phyloP scores from a whole-genome alignment of 1,140 invertebrate species.

The Drosophila teissieri region DNA sequence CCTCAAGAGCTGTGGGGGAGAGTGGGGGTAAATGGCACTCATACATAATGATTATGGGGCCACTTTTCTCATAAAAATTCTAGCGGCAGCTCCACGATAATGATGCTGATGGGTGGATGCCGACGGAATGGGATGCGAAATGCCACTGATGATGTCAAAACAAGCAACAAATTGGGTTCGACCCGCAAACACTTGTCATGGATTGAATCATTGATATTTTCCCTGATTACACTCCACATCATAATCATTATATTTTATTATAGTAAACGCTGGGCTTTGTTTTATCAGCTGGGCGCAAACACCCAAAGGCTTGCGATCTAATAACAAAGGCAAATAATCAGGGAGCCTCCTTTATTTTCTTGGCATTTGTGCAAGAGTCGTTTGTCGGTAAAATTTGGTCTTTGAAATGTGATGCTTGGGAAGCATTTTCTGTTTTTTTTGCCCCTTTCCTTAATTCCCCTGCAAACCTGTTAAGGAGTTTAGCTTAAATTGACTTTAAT shows the following conservation, averaged over 20 bases:
- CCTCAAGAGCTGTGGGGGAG: slow-evolving; percentile 10
- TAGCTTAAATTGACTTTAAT: slow-evolving; percentile 44
- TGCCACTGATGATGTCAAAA: slow-evolving; percentile 71
- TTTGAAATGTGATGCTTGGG: slow-evolving; percentile 32
- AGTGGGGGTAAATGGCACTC: slow-evolving; percentile 58
- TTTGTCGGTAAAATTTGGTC: neutral
- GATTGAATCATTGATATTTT: slow-evolving; percentile 77
- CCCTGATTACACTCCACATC: slow-evolving; percentile 65
- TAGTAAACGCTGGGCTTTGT: slow-evolving; percentile 53
- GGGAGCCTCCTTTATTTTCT: slow-evolving; percentile 10
- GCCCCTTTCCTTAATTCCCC: slow-evolving; percentile 23
- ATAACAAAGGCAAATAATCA: slow-evolving; percentile 35
- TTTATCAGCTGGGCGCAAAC: slow-evolving; percentile 24
- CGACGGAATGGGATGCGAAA: slow-evolving; percentile 30
- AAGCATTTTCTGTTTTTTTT: slow-evolving; percentile 8
- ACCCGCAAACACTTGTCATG: slow-evolving; percentile 64
- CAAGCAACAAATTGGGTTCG: slow-evolving; percentile 75
- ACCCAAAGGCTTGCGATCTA: slow-evolving; percentile 1
- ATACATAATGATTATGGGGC: slow-evolving; percentile 79
- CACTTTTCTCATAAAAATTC: slow-evolving; percentile 81
- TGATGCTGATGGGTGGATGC: slow-evolving; percentile 44
- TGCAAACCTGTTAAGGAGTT: slow-evolving; percentile 8
- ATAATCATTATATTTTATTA: slow-evolving; percentile 79
- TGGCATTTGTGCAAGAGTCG: slow-evolving; percentile 1
- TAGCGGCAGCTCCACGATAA: slow-evolving; percentile 64